These are phyloP conservation scores for Coranthus polyacanthus DNA, from an alignment of 2,797 vertebrate species.

Conservation along the genomic window DNA sequence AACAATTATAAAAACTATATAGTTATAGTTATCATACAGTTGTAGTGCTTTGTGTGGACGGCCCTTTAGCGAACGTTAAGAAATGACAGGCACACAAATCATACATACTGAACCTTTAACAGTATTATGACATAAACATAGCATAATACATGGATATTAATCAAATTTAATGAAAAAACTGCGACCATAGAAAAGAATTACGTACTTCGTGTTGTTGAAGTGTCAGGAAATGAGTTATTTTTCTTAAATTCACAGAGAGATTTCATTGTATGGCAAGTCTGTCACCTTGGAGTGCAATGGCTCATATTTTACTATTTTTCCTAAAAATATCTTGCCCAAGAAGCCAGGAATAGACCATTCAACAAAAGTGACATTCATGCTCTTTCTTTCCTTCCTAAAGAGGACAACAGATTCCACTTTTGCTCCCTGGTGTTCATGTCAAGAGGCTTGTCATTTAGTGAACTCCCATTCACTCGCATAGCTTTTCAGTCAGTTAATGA, in stretches of 20 bases:
- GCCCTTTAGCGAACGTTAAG: too few relatives aligned
- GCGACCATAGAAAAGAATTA: too few relatives aligned
- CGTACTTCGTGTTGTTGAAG: too few relatives aligned
- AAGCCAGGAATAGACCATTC: conserved; percentile 21
- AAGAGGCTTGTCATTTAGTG: conserved; percentile 48
- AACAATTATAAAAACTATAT: too few relatives aligned
- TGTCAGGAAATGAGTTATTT: too few relatives aligned
- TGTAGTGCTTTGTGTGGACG: too few relatives aligned
- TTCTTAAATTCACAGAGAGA: background rate
- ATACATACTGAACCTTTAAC: too few relatives aligned
- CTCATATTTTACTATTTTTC: conserved; percentile 26
- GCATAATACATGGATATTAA: too few relatives aligned
- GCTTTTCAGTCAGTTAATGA: conserved; percentile 48
- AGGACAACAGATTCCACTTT: conserved; percentile 32
- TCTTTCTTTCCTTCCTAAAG: conserved; percentile 26
- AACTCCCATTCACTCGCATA: conserved; percentile 10
- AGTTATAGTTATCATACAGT: too few relatives aligned
- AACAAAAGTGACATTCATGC: conserved; percentile 21
- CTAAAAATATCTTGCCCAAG: conserved; percentile 6
- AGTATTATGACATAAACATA: too few relatives aligned
- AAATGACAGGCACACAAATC: too few relatives aligned
- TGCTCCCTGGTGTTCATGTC: conserved; percentile 37
- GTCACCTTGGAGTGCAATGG: background rate
- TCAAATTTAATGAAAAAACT: too few relatives aligned
- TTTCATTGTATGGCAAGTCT: conserved; percentile 1